phyloP scores from a whole-genome alignment of 2,113 vertebrate species.

The Marcusenius ussheri region DNA sequence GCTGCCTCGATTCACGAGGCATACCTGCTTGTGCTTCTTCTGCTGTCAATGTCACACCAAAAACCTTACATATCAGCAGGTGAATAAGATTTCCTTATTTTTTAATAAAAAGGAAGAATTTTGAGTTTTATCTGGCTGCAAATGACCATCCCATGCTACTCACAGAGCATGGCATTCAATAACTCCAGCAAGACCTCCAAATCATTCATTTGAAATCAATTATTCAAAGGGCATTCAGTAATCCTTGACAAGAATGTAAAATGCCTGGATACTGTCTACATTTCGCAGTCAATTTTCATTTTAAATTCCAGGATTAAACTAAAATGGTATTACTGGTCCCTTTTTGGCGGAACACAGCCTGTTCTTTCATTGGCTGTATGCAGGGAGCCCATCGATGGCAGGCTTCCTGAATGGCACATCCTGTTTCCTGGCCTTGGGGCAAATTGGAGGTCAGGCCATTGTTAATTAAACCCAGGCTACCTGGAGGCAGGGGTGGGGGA shows the following conservation, averaged over 20 bases:
- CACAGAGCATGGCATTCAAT: background rate
- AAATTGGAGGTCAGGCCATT: constrained; percentile 21
- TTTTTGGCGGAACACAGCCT: background rate
- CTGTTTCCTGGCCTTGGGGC: constrained; percentile 26
- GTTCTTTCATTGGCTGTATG: background rate
- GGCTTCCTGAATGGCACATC: constrained; percentile 7
- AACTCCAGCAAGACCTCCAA: background rate
- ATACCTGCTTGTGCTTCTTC: background rate
- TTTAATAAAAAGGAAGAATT: background rate
- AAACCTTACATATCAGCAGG: background rate
- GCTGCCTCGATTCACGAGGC: background rate
- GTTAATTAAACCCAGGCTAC: constrained; percentile 33
- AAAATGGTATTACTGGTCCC: background rate
- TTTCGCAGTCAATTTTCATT: background rate
- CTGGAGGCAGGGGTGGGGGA: background rate
- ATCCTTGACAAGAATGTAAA: background rate
- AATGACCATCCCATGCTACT: background rate
- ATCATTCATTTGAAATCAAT: background rate
- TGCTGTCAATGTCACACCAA: background rate
- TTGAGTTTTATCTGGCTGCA: background rate
- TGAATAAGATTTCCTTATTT: background rate
- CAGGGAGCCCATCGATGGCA: background rate
- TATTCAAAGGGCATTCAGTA: background rate
- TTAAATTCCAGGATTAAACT: background rate
- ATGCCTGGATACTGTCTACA: background rate